These are phyloP conservation scores for Halcyon senegalensis DNA, from an alignment of 2,113 vertebrate genomes.

Conservation along the genomic window DNA sequence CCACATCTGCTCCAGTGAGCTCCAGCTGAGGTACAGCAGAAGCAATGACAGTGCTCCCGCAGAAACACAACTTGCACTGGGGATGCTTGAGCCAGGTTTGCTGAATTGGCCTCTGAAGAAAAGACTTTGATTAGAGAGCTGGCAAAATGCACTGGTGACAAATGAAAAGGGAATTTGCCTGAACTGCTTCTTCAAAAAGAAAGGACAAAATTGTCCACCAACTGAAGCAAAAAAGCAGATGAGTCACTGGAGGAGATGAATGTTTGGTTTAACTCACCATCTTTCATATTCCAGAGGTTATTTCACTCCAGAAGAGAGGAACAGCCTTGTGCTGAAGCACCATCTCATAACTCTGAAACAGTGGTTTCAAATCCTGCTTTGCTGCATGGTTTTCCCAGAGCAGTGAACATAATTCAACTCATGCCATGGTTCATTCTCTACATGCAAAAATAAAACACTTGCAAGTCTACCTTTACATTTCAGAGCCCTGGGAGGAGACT, in stretches of 20 bases:
- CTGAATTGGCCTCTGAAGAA: background rate
- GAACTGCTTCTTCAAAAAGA: background rate
- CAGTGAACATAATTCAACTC: background rate
- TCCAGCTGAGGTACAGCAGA: background rate
- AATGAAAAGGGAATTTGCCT: background rate
- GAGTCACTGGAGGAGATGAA: background rate
- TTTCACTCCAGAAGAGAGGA: background rate
- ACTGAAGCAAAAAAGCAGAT: background rate
- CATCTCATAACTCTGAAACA: background rate
- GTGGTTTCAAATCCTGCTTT: background rate
- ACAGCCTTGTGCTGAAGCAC: background rate
- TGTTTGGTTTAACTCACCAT: background rate
- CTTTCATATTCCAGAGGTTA: background rate
- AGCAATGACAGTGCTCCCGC: background rate
- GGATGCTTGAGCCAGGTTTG: background rate
- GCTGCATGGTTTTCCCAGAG: background rate
- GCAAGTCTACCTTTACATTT: background rate
- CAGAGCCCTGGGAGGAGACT: background rate
- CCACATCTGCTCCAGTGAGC: background rate
- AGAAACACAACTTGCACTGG: background rate
- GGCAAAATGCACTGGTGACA: background rate
- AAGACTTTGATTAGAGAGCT: background rate
- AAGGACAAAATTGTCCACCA: background rate
- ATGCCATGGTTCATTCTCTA: background rate
- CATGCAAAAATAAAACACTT: background rate